These are phyloP conservation scores for Schizothorax lantsangensis DNA, from an alignment of 2,797 vertebrate genomes.

Conservation along the genomic window DNA sequence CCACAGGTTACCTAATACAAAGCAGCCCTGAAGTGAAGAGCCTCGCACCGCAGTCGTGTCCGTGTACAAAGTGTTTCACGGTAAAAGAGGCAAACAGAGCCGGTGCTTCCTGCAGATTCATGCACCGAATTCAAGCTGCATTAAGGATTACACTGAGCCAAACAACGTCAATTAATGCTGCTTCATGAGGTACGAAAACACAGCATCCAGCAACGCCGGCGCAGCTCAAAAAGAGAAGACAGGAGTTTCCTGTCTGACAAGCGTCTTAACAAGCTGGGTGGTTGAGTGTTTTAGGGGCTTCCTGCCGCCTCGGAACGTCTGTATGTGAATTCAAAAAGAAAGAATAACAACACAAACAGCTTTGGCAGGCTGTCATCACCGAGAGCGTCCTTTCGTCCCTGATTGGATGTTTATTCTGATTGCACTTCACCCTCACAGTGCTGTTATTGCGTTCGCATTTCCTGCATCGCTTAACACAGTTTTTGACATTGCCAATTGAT, in stretches of 20 bases:
- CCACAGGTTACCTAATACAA: conserved; percentile 25
- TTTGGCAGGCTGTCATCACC: conserved; percentile 47
- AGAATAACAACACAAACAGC: conserved; percentile 53
- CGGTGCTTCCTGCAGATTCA: not conserved
- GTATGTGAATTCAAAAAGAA: conserved; percentile 40
- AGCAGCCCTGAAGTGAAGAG: conserved; percentile 21
- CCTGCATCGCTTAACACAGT: conserved; percentile 37
- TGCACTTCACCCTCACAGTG: conserved; percentile 49
- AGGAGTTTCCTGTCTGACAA: conserved; percentile 50
- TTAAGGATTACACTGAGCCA: conserved; percentile 55
- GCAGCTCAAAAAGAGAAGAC: conserved; percentile 50
- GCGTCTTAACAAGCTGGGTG: conserved; percentile 55
- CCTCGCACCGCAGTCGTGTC: conserved; percentile 1
- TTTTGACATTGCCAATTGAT: conserved; percentile 36
- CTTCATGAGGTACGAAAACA: conserved; percentile 54
- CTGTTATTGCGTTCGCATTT: conserved; percentile 29
- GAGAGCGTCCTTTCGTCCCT: conserved; percentile 41
- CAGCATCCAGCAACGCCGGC: conserved; percentile 49
- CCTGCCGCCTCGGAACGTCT: conserved; percentile 29
- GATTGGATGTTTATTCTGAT: conserved; percentile 54
- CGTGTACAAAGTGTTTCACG: conserved; percentile 11
- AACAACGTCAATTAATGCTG: conserved; percentile 59
- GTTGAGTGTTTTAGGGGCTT: conserved; percentile 38
- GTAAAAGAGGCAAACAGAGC: conserved; percentile 14
- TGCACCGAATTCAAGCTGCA: conserved; percentile 35